Percentiles rank a stretch among this genome's conserved stretches.
Conservation (phyloP, 1,140 invertebrate genomes). For the Drosophila ananassae region DNA sequence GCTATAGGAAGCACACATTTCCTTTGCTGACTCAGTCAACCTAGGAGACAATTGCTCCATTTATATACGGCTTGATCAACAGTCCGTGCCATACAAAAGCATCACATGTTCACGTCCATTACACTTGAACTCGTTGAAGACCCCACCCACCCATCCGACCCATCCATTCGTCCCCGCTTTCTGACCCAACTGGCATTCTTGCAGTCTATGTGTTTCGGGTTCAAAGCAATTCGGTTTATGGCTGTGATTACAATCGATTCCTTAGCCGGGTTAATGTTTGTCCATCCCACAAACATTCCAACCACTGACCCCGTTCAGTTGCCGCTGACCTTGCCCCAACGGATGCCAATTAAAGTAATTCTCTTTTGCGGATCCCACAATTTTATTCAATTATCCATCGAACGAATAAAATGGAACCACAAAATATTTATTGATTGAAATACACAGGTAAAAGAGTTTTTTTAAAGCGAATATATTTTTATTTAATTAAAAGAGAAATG, state of each 20-base stretch:
- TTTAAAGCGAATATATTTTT: background rate
- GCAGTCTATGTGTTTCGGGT: constrained; percentile 26
- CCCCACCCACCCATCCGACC: background rate
- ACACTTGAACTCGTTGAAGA: constrained; percentile 38
- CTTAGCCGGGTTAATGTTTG: constrained; percentile 31
- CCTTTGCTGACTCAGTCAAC: constrained; percentile 35
- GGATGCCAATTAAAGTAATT: constrained; percentile 48
- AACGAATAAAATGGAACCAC: background rate
- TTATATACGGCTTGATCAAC: constrained; percentile 29
- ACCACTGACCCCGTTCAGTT: constrained; percentile 50
- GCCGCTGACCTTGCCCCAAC: constrained; percentile 25
- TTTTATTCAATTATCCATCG: constrained; percentile 10
- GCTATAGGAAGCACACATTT: constrained; percentile 30
- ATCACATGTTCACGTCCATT: constrained; percentile 41
- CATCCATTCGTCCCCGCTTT: background rate
- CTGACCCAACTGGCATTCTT: constrained; percentile 10
- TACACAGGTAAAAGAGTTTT: no score
- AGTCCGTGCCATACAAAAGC: constrained; percentile 20
- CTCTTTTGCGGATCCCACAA: constrained; percentile 14
- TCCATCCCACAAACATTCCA: constrained; percentile 5
- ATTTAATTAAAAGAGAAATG: background rate
- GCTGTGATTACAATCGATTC: constrained; percentile 55
- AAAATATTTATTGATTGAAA: background rate
- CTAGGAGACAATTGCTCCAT: constrained; percentile 36
- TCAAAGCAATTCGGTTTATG: constrained; percentile 49